Evolutionary conservation across 1,140 invertebrate species (phyloP), one percentile per base, ranked within the genome.

Genomic region (Helicoverpa zea): DNA sequence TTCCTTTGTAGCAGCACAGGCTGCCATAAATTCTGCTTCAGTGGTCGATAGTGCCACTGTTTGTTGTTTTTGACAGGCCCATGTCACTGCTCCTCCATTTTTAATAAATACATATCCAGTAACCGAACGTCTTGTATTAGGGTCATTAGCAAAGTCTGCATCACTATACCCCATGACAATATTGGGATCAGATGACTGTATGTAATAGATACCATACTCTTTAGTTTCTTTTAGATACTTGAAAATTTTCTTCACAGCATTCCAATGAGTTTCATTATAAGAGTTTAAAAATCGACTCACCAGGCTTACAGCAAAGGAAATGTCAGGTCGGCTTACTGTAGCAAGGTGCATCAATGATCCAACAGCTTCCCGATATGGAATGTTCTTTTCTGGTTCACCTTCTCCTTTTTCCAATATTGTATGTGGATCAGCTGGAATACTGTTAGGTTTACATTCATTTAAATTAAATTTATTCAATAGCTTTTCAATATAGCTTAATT

Each of bases 381-480:
- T 23, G 23, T 23, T 23, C 23, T 23, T 23, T 23, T 23, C 23
- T 23, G 23, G 23, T 23, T 23, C 23, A 23, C 23, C 23, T 23
- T 23, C 23, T 1, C 23, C 23, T 23, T 23, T 23, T 23, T 23
- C 23, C 23, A 23, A 23, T 23, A 23, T 23, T 23, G 23, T 23
- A 23, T 23, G 23, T 23, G 23, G 23, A 23, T 23, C 23, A 23
- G 23, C 23, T 23, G 84, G 86, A 64, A 85, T 16, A 80, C 61
- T 83, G 49, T 82, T 86, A 0, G 79, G 3, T 59, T 88, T 85
- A 35, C 81, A 78, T 74, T 83, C 18, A 66, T 1, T 61, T 81
- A 86, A 83, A 49, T 85, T 79, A 64, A 88, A 88, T 73, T 83
- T 84, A 9, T 58, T 49, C n/a, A 88, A 72, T 10, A 88, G 0